Percentiles rank a stretch among this genome's conserved stretches.
These are phyloP conservation scores for Drosophila prostipennis DNA, from an alignment of 2,888 invertebrate species.

Conservation along the genomic window DNA sequence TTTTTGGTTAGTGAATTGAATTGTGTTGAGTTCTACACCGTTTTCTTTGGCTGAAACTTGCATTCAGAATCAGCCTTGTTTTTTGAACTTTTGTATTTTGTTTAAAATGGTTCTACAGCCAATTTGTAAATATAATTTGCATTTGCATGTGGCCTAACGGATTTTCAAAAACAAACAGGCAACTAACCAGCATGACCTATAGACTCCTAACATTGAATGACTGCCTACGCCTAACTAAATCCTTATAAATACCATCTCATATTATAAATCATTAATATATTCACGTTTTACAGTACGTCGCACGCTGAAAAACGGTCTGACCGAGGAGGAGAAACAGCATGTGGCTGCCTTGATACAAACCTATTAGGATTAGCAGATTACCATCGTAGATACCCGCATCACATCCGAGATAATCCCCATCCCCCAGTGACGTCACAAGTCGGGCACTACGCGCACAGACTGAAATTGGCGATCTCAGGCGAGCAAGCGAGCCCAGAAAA, in stretches of 20 bases:
- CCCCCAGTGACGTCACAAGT: slow-evolving; percentile 75
- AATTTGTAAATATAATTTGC: slow-evolving; percentile 20
- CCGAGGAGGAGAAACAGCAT: slow-evolving; percentile 92
- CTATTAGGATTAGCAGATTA: slow-evolving; percentile 84
- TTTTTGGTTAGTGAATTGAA: slow-evolving; percentile 64
- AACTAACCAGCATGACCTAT: slow-evolving; percentile 25
- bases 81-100: slow-evolving; percentile 5
- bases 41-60: slow-evolving; percentile 31
- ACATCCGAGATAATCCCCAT: slow-evolving; percentile 23
- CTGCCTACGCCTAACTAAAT: slow-evolving; percentile 13
- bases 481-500: slow-evolving; percentile 40
- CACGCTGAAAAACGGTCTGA: slow-evolving; percentile 91
- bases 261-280: background rate
- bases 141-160: slow-evolving; percentile 29
- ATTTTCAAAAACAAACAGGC: slow-evolving; percentile 21
- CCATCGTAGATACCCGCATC: slow-evolving; percentile 2
- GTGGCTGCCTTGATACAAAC: slow-evolving; percentile 90
- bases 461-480: slow-evolving; percentile 75
- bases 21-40: slow-evolving; percentile 27
- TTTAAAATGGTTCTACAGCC: background rate
- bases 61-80: slow-evolving; percentile 29
- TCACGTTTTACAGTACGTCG: slow-evolving; percentile 88
- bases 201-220: slow-evolving; percentile 40
- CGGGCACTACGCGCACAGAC: slow-evolving; percentile 64
- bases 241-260: no score